These are phyloP conservation scores for Heterochromis multidens DNA, from an alignment of 2,113 vertebrate species.

Conservation along the genomic window DNA sequence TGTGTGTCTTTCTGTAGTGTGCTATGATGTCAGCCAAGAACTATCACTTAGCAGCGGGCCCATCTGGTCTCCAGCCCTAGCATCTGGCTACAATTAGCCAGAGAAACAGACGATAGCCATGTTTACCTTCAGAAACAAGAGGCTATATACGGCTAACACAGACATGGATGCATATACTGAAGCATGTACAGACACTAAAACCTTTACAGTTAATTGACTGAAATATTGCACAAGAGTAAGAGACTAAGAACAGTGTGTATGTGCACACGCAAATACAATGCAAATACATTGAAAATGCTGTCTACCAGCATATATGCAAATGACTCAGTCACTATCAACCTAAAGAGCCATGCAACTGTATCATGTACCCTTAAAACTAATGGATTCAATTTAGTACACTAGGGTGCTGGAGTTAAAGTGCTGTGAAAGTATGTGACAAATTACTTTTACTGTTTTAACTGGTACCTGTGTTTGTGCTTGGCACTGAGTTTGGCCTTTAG, in stretches of 20 bases:
- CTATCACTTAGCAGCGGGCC: conserved; percentile 61
- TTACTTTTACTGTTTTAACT: conserved; percentile 38
- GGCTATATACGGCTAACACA: conserved; percentile 32
- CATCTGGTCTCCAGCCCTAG: conserved; percentile 67
- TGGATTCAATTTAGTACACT: conserved; percentile 14
- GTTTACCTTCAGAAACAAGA: conserved; percentile 61
- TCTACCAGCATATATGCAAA: not conserved
- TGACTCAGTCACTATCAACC: not conserved
- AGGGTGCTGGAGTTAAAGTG: not conserved
- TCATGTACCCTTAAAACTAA: not conserved
- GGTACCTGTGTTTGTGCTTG: conserved; percentile 3
- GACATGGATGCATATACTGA: not conserved
- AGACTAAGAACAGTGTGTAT: not conserved
- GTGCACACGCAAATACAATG: not conserved
- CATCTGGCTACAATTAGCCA: conserved; percentile 70
- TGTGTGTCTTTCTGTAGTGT: conserved; percentile 25
- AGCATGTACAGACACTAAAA: not conserved
- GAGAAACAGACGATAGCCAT: conserved; percentile 64
- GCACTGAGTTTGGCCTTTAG: not conserved
- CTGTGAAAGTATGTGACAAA: conserved; percentile 45
- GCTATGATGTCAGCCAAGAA: conserved; percentile 72
- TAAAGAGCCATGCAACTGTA: conserved; percentile 13
- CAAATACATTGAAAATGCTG: not conserved
- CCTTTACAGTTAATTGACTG: not conserved
- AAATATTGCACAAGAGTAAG: not conserved